A percentile compares a stretch with the other conserved stretches of the same genome.
Evolutionary conservation across 2,888 invertebrate species (phyloP).

Genomic region (Diadromus collaris): DNA sequence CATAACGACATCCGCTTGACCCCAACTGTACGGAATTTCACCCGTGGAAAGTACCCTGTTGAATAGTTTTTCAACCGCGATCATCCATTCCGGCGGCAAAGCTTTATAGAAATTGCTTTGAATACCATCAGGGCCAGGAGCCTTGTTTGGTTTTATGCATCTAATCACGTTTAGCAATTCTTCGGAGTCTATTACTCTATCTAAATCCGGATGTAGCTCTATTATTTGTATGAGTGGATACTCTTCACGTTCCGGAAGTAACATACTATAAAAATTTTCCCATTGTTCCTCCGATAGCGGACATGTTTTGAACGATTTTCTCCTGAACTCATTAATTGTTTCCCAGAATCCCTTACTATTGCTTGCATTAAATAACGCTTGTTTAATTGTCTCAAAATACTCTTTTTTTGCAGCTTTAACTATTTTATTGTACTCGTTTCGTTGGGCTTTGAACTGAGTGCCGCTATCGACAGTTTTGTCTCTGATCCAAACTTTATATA

Average conservation of each 20-base stretch:
- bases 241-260: neutral
- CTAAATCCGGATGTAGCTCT: neutral
- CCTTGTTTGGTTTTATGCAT: conserved; percentile 51
- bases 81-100: conserved; percentile 20
- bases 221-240: neutral
- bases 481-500: conserved; percentile 9
- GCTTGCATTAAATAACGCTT: neutral
- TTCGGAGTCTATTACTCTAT: neutral
- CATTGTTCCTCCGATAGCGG: conserved; percentile 1
- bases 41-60: conserved; percentile 44
- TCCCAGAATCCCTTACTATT: neutral
- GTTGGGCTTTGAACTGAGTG: neutral
- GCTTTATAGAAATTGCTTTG: conserved; percentile 49
- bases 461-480: neutral
- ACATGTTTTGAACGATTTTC: neutral
- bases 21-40: conserved; percentile 53
- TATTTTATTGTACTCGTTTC: neutral
- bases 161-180: conserved; percentile 18
- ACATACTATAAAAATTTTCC: neutral
- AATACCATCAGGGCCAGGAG: conserved; percentile 61
- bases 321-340: neutral
- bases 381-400: neutral
- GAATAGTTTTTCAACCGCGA: conserved; percentile 40
- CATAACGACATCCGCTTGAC: conserved; percentile 61
- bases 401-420: conserved; percentile 24